phyloP scores from a whole-genome alignment of 1,140 invertebrate genomes.

The Trichomalopsis sarcophagae region DNA sequence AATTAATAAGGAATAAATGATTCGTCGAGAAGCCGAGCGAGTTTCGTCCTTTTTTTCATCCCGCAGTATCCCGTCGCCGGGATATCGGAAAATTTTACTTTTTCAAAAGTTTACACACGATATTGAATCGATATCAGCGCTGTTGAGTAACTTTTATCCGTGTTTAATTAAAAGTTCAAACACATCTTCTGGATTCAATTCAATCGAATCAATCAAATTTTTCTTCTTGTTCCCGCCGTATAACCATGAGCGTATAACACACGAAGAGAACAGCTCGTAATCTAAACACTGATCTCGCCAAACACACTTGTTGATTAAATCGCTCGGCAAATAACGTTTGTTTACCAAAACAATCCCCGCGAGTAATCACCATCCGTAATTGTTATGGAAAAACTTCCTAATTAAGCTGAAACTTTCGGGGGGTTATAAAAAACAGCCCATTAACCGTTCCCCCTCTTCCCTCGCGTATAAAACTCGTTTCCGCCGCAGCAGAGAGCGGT shows the following conservation, averaged over 20 bases:
- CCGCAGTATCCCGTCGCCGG: too few relatives aligned
- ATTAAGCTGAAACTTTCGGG: neutral
- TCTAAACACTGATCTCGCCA: neutral
- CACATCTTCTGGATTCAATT: too few relatives aligned
- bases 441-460: neutral
- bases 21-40: neutral
- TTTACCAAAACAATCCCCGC: neutral
- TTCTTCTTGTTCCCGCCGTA: too few relatives aligned
- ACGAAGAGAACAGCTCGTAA: too few relatives aligned
- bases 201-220: too few relatives aligned
- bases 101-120: neutral
- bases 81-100: neutral
- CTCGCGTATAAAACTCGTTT: neutral
- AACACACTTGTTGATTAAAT: neutral
- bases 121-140: neutral
- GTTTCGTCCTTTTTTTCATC: too few relatives aligned
- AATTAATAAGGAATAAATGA: neutral
- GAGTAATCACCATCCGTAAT: neutral
- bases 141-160: too few relatives aligned
- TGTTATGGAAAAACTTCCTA: slow-evolving; percentile 23
- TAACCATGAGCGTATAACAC: too few relatives aligned
- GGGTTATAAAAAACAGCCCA: neutral
- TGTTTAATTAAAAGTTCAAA: too few relatives aligned
- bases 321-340: neutral
- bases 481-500: neutral